Conservation (phyloP, 2,888 invertebrate species). For the Cantharis lateralis region DNA sequence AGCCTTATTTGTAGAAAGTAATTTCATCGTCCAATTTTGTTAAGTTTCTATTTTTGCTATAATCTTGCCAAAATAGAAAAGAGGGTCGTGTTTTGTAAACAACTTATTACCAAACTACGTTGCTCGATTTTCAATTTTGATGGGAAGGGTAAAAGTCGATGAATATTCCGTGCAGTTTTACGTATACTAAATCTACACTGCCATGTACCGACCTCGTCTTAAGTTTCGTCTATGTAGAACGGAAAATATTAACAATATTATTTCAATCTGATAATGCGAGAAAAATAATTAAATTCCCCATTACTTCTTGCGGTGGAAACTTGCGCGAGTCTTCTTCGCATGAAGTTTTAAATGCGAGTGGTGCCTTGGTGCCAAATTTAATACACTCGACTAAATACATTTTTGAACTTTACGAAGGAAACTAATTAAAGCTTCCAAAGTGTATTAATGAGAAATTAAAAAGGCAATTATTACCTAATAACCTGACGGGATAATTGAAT, state of each 20-base stretch:
- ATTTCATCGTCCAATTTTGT: background rate
- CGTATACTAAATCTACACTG: background rate
- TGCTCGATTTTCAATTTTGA: constrained; percentile 27
- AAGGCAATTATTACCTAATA: constrained; percentile 24
- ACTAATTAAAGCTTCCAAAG: constrained; percentile 21
- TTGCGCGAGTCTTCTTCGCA: background rate
- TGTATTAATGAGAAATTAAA: constrained; percentile 24
- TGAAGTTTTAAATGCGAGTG: background rate
- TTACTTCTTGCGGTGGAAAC: background rate
- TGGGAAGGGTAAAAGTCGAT: constrained; percentile 21
- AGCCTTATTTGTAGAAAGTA: background rate
- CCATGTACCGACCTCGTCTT: too few species aligned
- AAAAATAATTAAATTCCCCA: background rate
- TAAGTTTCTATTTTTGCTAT: background rate
- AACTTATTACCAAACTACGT: constrained; percentile 24
- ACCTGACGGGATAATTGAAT: constrained; percentile 24
- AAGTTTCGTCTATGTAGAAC: too few species aligned
- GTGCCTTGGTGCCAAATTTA: background rate
- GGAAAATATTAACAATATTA: too few species aligned
- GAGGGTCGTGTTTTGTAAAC: constrained; percentile 31
- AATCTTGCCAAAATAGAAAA: constrained; percentile 13
- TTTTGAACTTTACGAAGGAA: constrained; percentile 12
- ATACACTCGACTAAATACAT: background rate
- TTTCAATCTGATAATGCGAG: background rate
- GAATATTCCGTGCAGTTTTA: constrained; percentile 29